Evolutionary conservation across 2,113 vertebrate species (phyloP).

Genomic region (Kryptolebias marmoratus): DNA sequence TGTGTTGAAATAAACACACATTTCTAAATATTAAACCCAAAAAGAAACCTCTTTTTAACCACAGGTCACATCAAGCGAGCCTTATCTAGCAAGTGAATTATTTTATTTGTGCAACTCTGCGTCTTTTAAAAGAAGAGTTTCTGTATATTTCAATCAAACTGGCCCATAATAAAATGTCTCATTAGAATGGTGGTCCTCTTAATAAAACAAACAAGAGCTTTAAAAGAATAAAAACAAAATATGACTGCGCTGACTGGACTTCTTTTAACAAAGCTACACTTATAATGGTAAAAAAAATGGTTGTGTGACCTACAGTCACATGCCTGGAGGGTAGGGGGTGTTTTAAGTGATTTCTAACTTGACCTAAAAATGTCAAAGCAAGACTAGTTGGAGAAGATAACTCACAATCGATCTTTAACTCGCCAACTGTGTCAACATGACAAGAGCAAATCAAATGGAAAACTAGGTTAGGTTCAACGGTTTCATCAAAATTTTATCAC

Average conservation of each 20-base stretch:
- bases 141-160: constrained; percentile 9
- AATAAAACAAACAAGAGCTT: background rate
- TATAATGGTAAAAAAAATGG: background rate
- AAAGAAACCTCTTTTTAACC: background rate
- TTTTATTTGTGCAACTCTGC: background rate
- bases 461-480: background rate
- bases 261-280: constrained; percentile 8
- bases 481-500: background rate
- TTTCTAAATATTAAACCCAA: background rate
- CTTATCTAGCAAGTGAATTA: background rate
- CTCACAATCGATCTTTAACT: constrained; percentile 5
- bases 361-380: constrained; percentile 43
- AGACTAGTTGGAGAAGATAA: background rate
- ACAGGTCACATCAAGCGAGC: background rate
- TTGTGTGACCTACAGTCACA: constrained; percentile 25
- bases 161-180: background rate
- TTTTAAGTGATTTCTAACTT: constrained; percentile 34
- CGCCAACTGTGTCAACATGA: constrained; percentile 10
- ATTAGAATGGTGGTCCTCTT: background rate
- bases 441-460: constrained; percentile 21
- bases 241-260: background rate
- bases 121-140: background rate
- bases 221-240: background rate
- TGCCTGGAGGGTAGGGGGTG: background rate
- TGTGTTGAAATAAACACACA: background rate